Conservation (phyloP, 2,797 vertebrate genomes). For the Oreortyx pictus region DNA sequence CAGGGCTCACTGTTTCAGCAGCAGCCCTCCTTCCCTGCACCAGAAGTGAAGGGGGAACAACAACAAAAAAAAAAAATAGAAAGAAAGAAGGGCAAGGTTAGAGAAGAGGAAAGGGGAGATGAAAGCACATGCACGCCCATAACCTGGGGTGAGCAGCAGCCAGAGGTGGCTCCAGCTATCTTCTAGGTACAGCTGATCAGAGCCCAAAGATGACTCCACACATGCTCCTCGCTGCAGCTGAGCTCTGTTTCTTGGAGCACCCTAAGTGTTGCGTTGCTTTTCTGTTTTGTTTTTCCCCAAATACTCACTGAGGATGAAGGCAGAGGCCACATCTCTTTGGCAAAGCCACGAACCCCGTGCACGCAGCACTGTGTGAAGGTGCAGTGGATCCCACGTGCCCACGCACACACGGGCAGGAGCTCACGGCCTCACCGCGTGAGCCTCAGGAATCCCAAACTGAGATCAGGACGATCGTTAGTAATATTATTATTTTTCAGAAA, state of each 20-base stretch:
- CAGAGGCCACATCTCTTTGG: not conserved
- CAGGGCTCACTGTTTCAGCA: not conserved
- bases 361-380: accelerated
- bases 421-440: not conserved
- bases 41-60: accelerated
- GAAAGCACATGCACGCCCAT: too few relatives aligned
- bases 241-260: not conserved
- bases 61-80: too few relatives aligned
- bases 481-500: not conserved
- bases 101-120: not conserved
- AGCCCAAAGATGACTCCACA: not conserved
- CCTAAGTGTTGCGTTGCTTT: accelerated
- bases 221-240: not conserved
- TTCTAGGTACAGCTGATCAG: not conserved
- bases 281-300: too few relatives aligned
- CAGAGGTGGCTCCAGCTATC: not conserved
- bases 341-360: accelerated
- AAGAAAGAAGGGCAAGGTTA: not conserved
- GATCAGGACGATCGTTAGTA: not conserved
- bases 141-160: not conserved
- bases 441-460: not conserved
- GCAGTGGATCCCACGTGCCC: accelerated
- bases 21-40: not conserved
- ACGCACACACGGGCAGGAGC: not conserved
- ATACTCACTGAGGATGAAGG: accelerated